These are phyloP conservation scores for Lithobates sylvaticus DNA, from an alignment of 2,797 vertebrate species.

Conservation along the genomic window DNA sequence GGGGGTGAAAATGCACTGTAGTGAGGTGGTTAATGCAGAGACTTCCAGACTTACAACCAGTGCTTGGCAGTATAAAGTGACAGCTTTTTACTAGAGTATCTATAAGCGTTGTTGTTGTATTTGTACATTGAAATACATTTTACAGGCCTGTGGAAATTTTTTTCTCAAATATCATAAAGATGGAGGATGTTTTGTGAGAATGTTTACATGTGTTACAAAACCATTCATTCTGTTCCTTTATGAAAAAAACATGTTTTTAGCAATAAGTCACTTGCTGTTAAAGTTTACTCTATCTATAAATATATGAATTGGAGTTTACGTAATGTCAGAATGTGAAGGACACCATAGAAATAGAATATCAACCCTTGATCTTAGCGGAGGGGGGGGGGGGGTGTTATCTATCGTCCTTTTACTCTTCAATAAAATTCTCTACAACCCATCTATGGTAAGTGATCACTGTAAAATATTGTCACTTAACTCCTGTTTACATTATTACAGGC, in stretches of 20 bases:
- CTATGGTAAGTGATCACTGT: background rate
- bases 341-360: too few relatives aligned
- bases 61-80: background rate
- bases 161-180: conserved; percentile 19
- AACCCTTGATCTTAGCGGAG: too few relatives aligned
- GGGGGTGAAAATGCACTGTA: too few relatives aligned
- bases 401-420: too few relatives aligned
- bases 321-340: too few relatives aligned
- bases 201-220: background rate
- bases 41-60: too few relatives aligned
- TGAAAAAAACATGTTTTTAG: background rate
- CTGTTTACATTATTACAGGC: conserved; percentile 70
- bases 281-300: too few relatives aligned
- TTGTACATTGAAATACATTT: background rate
- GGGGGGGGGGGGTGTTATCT: too few relatives aligned
- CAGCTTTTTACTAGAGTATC: background rate
- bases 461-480: background rate
- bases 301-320: too few relatives aligned
- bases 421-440: too few relatives aligned
- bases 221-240: background rate
- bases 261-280: too few relatives aligned
- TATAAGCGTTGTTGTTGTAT: background rate
- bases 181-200: background rate
- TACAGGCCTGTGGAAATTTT: conserved; percentile 7
- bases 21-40: too few relatives aligned